Conservation (phyloP, 2,888 invertebrate species). For the Augiades crinisus region DNA sequence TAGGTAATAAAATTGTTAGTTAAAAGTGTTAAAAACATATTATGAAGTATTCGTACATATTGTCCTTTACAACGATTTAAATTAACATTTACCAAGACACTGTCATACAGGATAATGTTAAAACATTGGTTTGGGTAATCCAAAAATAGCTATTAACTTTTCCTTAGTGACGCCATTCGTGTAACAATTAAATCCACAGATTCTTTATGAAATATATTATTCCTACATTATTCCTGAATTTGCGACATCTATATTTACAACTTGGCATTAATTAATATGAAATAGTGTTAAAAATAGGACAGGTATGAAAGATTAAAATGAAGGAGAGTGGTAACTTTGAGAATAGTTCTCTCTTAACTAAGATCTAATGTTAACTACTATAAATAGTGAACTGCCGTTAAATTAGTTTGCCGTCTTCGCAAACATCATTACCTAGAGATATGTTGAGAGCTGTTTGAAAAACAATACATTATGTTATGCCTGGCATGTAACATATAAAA, state of each 20-base stretch:
- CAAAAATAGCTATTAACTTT: slow-evolving; percentile 9
- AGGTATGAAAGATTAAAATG: slow-evolving; percentile 17
- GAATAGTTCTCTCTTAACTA: slow-evolving; percentile 20
- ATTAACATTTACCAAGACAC: slow-evolving; percentile 1
- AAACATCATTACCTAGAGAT: background rate
- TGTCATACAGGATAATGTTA: slow-evolving; percentile 8
- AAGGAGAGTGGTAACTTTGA: slow-evolving; percentile 34
- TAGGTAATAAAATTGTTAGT: slow-evolving; percentile 25
- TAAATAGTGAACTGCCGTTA: slow-evolving; percentile 40
- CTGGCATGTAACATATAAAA: too few species aligned
- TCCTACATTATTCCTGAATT: slow-evolving; percentile 1
- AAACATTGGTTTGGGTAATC: background rate
- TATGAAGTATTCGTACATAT: slow-evolving; percentile 1
- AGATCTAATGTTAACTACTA: background rate
- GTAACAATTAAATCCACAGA: too few species aligned
- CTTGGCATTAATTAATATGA: background rate
- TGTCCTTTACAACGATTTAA: slow-evolving; percentile 7
- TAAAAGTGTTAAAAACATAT: slow-evolving; percentile 28
- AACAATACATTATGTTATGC: background rate
- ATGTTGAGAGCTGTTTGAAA: background rate
- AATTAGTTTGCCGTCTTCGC: slow-evolving; percentile 33
- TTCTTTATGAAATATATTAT: slow-evolving; percentile 1
- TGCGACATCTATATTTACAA: background rate
- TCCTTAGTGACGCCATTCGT: too few species aligned
- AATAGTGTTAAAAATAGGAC: slow-evolving; percentile 17